Base-by-base conservation (phyloP, 2,113 vertebrate species). In the Phoenicopterus ruber region DNA sequence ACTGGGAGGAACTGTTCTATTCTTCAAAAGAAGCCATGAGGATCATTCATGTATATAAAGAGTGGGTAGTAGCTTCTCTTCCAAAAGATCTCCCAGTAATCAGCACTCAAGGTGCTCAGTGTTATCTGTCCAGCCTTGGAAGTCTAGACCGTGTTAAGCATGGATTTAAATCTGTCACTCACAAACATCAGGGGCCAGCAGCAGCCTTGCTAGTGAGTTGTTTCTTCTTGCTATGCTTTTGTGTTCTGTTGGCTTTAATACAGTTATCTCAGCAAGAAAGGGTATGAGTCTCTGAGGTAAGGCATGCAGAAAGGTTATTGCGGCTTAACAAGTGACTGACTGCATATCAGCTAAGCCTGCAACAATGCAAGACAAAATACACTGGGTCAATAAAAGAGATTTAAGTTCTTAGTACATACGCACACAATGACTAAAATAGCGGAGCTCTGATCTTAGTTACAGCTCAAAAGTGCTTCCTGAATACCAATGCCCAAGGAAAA, bases 361-460 rank as follows among this genome's bases (percentile, higher is more conserved):
- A 93, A 86, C 91, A 91, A 82, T 19, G 42, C 91, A 86, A 82
- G 83, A 67, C 91, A 95, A 95, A 95, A 71, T 26, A 83, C 32
- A 54, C 17, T 38, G 57, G 59, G 81, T 94, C 89, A 67, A 17
- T 83, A 93, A 79, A 74, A 93, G 76, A 95, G 93, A 96, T 78
- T 89, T 82, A 88, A 84, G 57, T 71, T 84, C 87, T 95, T 47
- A 87, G 73, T 17, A 66, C 32, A 17, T 54, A 57, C 38, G 61
- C 89, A 84, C 52, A 88, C 72, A 83, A 34, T n/a, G 34, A 74
- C 65, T 92, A 79, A 88, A 90, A 55, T 70, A 88, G 74, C 6
- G 2, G 63, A 86, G 63, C 67, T 78, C 76, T 86, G 77, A 65
- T 92, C 81, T 78, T 77, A 69, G 85, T 47, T 87, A 91, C 78